These are phyloP conservation scores for Paraescarpia echinospica DNA, from an alignment of 1,140 invertebrate genomes.

Conservation along the genomic window DNA sequence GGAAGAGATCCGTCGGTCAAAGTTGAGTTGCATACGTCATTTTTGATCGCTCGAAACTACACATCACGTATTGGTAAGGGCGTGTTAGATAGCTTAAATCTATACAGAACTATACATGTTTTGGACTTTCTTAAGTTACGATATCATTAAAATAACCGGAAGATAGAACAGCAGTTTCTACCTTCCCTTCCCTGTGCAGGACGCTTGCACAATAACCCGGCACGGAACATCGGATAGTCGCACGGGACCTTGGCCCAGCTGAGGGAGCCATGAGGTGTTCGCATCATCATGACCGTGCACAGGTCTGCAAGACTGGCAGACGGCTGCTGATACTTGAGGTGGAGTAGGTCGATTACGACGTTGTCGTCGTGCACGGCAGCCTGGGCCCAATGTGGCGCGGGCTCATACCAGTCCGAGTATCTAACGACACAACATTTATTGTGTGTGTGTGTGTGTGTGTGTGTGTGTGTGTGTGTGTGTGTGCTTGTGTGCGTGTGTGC, in stretches of 20 bases:
- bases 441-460: neutral
- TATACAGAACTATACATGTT: too few relatives aligned
- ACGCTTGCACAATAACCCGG: constrained; percentile 16
- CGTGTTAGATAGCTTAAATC: too few relatives aligned
- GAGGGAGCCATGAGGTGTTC: constrained; percentile 5
- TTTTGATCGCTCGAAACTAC: too few relatives aligned
- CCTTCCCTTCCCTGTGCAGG: neutral
- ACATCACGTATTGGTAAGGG: too few relatives aligned
- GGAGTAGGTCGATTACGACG: neutral
- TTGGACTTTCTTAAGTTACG: too few relatives aligned
- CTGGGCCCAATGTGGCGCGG: neutral
- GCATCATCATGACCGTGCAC: constrained; percentile 12
- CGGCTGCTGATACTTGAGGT: constrained; percentile 13
- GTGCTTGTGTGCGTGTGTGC: too few relatives aligned
- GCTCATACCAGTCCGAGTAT: constrained; percentile 19
- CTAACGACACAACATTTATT: neutral
- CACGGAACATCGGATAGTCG: constrained; percentile 17
- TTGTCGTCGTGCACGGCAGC: neutral
- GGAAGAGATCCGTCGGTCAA: too few relatives aligned
- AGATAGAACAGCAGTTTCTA: neutral
- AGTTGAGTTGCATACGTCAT: too few relatives aligned
- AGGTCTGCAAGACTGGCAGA: neutral
- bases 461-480: neutral
- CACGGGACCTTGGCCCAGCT: constrained; percentile 17
- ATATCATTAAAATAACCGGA: neutral